phyloP scores from a whole-genome alignment of 2,888 invertebrate genomes.

The Ophion slaviceki region DNA sequence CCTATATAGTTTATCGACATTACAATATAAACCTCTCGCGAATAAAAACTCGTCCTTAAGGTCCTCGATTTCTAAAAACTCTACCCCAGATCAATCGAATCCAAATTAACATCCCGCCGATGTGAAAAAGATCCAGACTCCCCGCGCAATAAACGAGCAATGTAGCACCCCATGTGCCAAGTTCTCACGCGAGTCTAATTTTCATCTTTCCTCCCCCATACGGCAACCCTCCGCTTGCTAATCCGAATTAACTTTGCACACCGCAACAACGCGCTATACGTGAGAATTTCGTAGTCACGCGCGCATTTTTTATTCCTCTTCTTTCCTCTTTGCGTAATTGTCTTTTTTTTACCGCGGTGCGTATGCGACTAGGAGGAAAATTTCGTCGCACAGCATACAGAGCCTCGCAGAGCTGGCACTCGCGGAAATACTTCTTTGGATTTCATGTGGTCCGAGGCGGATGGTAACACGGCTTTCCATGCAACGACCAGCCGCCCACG shows the following conservation, averaged over 20 bases:
- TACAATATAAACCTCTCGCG: too few species aligned
- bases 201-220: not conserved
- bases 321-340: not conserved
- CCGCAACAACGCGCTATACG: conserved; percentile 21
- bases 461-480: conserved; percentile 54
- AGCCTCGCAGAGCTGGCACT: conserved; percentile 14
- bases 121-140: too few species aligned
- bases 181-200: not conserved
- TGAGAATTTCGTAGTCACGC: conserved; percentile 10
- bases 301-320: conserved; percentile 3
- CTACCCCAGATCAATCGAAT: too few species aligned
- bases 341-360: not conserved
- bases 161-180: too few species aligned
- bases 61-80: too few species aligned
- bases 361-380: not conserved
- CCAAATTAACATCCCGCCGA: too few species aligned
- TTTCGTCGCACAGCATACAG: conserved; percentile 16
- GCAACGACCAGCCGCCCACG: conserved; percentile 32
- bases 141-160: too few species aligned
- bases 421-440: conserved; percentile 51
- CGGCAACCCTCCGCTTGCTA: conserved; percentile 14
- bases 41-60: too few species aligned
- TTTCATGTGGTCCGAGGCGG: conserved; percentile 34
- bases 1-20: too few species aligned
- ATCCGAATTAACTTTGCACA: conserved; percentile 53